Conservation (phyloP, 2,888 invertebrate species). For the Lepidocyrtoides sp. region DNA sequence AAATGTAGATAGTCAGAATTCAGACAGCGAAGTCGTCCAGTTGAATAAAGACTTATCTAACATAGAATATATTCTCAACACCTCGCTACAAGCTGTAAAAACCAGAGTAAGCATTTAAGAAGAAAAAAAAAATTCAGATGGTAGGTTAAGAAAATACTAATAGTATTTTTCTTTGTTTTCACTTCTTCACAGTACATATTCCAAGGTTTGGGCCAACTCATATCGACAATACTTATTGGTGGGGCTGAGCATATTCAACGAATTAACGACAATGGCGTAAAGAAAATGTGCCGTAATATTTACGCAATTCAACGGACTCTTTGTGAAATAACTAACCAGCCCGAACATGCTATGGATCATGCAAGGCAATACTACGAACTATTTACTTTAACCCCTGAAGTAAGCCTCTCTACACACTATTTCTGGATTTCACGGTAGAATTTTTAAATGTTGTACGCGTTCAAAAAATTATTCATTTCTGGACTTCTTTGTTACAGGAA, state of each 20-base stretch:
- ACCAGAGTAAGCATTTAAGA: conserved; percentile 89
- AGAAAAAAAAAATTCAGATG: too few species aligned
- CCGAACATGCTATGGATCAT: conserved; percentile 95
- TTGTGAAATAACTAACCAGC: conserved; percentile 93
- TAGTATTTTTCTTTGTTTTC: conserved; percentile 43
- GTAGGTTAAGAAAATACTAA: too few species aligned
- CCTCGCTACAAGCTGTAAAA: conserved; percentile 92
- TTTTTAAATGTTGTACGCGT: conserved; percentile 63
- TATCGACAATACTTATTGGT: conserved; percentile 93
- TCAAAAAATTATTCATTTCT: too few species aligned
- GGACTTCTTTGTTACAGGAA: conserved; percentile 90
- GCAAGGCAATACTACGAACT: conserved; percentile 96
- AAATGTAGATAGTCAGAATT: conserved; percentile 92
- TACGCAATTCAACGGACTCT: conserved; percentile 94
- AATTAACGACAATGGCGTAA: conserved; percentile 94
- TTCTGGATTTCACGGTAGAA: not conserved
- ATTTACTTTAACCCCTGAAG: conserved; percentile 93
- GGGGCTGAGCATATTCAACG: conserved; percentile 93
- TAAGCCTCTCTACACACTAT: conserved; percentile 86
- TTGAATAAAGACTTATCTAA: conserved; percentile 92
- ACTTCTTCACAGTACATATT: conserved; percentile 92
- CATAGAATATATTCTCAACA: conserved; percentile 92
- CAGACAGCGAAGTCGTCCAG: conserved; percentile 92
- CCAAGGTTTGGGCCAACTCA: conserved; percentile 95
- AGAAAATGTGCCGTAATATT: conserved; percentile 95